These are phyloP conservation scores for Xenopus borealis DNA, from an alignment of 2,113 vertebrate genomes.

Conservation along the genomic window DNA sequence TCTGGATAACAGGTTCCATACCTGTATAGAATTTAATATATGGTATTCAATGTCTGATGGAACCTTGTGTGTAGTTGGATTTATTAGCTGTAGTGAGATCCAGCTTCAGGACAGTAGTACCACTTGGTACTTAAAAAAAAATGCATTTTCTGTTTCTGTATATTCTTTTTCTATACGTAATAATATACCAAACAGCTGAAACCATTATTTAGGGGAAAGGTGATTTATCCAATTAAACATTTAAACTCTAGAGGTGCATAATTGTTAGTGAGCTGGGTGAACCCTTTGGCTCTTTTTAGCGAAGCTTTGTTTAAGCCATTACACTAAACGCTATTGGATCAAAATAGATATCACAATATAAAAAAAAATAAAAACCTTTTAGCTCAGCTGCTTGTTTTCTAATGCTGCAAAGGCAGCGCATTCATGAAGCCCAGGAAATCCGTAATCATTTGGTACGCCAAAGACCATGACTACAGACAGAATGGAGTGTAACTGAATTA, in stretches of 20 bases:
- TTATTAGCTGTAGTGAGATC: too few relatives aligned
- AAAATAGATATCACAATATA: slow-evolving; percentile 1
- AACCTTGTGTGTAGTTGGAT: too few relatives aligned
- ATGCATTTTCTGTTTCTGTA: too few relatives aligned
- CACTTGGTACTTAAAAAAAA: too few relatives aligned
- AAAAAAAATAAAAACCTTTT: neutral
- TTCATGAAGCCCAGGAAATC: slow-evolving; percentile 1
- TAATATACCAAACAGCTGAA: too few relatives aligned
- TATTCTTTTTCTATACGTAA: neutral
- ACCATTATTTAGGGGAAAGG: too few relatives aligned
- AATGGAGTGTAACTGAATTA: slow-evolving; percentile 11
- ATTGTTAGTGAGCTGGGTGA: neutral
- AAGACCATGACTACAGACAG: slow-evolving; percentile 1
- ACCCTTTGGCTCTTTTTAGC: neutral
- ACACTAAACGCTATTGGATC: neutral
- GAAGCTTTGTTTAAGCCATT: slow-evolving; percentile 1
- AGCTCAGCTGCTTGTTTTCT: neutral
- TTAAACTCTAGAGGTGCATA: neutral
- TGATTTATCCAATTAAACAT: slow-evolving; percentile 12
- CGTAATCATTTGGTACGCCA: slow-evolving; percentile 14
- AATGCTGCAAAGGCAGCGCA: neutral
- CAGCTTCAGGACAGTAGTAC: too few relatives aligned
- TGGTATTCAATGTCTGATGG: too few relatives aligned
- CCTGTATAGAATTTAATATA: too few relatives aligned
- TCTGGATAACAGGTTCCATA: too few relatives aligned